Base-by-base conservation (phyloP, 2,797 vertebrate species). In the Amniataba percoides region DNA sequence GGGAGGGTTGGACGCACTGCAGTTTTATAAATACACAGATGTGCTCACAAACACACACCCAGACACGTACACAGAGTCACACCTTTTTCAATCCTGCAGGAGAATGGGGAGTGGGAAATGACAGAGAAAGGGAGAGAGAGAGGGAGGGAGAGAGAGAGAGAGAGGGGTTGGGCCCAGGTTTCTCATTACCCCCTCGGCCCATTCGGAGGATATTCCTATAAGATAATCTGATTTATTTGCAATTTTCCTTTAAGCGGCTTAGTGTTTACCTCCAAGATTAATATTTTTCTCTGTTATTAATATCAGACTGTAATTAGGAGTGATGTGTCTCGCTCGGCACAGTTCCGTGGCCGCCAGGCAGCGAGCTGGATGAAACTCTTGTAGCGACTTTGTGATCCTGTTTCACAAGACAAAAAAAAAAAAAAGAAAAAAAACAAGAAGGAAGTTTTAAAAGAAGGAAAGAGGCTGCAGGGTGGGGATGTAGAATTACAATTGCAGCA, bases 211-310 rank as follows among this genome's bases (percentile, higher is more conserved):
- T 93, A 92, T 93, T 94, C 89, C 91, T 93, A 89, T 93, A 91
- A 90, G 87, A 92, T 95, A 94, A 95, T 95, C 92, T 90, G 93
- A 95, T 95, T 94, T 94, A 92, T 93, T 94, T 93, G 90, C 93
- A 94, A 93, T 94, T 95, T 94, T 93, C 91, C 90, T 95, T 92
- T 93, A 94, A 95, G 93, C 90, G 79, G 87, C 91, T 91, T 94
- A 93, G 88, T 93, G 92, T 95, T 95, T 95, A 95, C 93, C 90
- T 93, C 88, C 91, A 90, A 94, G 93, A 94, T 94, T 92, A 93
- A 95, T 94, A 94, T 94, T 94, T 93, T 92, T 89, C 87, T 78
- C 85, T 90, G 89, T 93, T 95, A 94, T 94, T 94, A 94, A 95
- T 94, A 94, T 93, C 90, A 86, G 91, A 89, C 87, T 93, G 83